Base-by-base conservation (phyloP, 2,113 vertebrate genomes). In the Holacanthus passer region DNA sequence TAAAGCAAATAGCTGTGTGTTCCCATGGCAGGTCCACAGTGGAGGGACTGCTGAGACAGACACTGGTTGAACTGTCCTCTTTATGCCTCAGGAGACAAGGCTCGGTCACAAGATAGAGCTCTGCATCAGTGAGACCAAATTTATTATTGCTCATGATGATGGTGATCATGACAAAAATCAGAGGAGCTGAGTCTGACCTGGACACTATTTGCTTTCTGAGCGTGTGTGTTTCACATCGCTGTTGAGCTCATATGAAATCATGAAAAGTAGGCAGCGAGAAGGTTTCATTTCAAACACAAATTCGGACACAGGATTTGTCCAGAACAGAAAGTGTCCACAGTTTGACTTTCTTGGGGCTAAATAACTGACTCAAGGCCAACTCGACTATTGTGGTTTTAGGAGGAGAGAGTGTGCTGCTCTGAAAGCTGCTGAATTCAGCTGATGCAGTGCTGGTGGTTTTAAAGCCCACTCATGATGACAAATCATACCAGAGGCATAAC, bases 1-100 rank as follows among this genome's bases (percentile, higher is more conserved):
- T 89, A 95, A 94, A 93, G 94, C 94, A 97, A 97, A 96, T 93
- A 95, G 80, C 89, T 95, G 69, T 78, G 85, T 14, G 95, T 94
- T 94, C 47, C 94, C 95, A 93, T 94, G 93, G 93, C 85, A 95
- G 75, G 89, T 89, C 85, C 91, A 89, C 91, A 92, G 31, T 62
- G 50, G 59, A 87, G 81, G 52, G 76, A 41, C 77, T 63, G 55
- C 59, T 29, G 78, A 83, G 73, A 82, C 52, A 73, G 32, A 31
- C 73, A 43, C 24, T 73, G 43, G n/a, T 69, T 12, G 39, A 48
- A 66, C 53, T 56, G 66, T n/a, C n/a, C n/a, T n/a, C n/a, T n/a
- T n/a, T 31, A 43, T 41, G 64, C 7, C 60, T 48, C 7, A 2
- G 17, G 17, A 58, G 24, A 55, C 16, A 43, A 37, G n/a, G 41